phyloP scores from a whole-genome alignment of 2,113 vertebrate genomes.

The Numenius arquata region DNA sequence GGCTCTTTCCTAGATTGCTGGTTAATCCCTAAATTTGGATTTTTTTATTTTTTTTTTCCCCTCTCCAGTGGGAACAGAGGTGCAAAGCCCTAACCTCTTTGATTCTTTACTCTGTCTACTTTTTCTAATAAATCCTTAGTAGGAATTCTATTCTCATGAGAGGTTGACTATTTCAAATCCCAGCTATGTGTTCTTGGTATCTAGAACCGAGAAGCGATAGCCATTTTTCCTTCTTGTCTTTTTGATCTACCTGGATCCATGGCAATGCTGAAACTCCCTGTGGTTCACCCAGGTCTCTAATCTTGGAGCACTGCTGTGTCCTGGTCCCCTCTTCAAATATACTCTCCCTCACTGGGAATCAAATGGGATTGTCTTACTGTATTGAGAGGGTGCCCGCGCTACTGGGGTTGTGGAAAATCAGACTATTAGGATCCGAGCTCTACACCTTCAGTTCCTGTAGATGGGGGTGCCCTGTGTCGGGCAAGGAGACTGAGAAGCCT shows the following conservation, averaged over 20 bases:
- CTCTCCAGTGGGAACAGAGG: neutral
- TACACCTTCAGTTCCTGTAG: no score
- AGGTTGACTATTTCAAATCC: neutral
- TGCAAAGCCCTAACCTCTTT: neutral
- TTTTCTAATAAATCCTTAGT: neutral
- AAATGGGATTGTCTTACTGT: no score
- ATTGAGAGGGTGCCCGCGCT: neutral
- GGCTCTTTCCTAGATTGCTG: neutral
- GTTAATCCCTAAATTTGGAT: neutral
- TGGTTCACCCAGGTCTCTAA: neutral
- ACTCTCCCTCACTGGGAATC: neutral
- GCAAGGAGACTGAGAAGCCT: neutral
- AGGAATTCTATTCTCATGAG: neutral
- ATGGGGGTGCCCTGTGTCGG: rapidly evolving
- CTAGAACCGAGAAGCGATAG: neutral
- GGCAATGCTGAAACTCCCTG: neutral
- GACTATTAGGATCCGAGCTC: neutral
- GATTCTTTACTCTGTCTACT: neutral
- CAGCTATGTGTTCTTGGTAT: rapidly evolving
- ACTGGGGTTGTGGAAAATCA: neutral
- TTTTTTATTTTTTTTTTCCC: no score
- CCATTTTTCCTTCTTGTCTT: neutral
- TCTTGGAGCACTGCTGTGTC: rapidly evolving
- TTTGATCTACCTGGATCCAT: neutral
- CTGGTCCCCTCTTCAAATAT: neutral